These are phyloP conservation scores for Actenoides lindsayi DNA, from an alignment of 2,113 vertebrate species.

Conservation along the genomic window DNA sequence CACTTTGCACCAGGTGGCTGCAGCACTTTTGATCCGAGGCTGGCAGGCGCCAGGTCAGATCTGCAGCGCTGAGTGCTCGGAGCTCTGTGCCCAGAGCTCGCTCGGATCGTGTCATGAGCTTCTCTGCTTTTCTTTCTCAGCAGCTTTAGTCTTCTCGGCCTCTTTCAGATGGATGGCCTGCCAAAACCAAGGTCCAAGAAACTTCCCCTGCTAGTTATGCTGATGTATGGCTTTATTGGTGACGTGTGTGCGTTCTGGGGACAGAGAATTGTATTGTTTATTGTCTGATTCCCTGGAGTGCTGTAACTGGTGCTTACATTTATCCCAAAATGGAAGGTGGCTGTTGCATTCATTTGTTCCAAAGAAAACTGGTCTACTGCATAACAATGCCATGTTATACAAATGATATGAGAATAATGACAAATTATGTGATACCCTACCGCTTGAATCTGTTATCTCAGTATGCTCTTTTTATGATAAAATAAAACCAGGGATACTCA, in stretches of 20 bases:
- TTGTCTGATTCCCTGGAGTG: background rate
- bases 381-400: background rate
- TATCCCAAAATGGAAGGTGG: slow-evolving; percentile 6
- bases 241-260: background rate
- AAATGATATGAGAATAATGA: background rate
- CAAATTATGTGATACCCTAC: background rate
- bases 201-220: background rate
- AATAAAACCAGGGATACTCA: background rate
- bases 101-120: slow-evolving; percentile 7
- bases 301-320: background rate
- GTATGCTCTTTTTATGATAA: background rate
- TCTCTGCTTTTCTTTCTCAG: slow-evolving; percentile 28
- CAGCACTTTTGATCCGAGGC: slow-evolving; percentile 34
- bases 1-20: slow-evolving; percentile 65
- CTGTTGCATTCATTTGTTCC: background rate
- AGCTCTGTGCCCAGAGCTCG: slow-evolving; percentile 19
- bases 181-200: background rate
- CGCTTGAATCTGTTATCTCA: background rate
- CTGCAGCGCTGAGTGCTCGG: background rate
- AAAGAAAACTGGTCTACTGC: background rate
- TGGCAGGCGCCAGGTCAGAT: slow-evolving; percentile 26
- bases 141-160: background rate
- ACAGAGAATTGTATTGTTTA: background rate
- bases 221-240: background rate
- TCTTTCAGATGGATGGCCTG: background rate